These are phyloP conservation scores for Ectropis crepuscularia DNA, from an alignment of 2,888 invertebrate genomes.

Conservation along the genomic window DNA sequence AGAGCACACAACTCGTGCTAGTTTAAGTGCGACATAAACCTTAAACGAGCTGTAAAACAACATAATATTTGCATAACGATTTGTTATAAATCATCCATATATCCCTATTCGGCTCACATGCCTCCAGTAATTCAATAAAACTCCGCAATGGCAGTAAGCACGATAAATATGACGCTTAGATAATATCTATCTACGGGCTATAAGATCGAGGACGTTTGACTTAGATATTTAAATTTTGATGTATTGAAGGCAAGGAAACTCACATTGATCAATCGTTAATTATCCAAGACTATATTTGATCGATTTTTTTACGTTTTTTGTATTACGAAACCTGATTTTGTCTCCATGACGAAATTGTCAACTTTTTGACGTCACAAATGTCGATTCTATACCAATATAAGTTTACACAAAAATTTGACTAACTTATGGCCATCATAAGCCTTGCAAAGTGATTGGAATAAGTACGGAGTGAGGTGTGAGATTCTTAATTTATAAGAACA, in stretches of 20 bases:
- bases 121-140: constrained; percentile 42
- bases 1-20: constrained; percentile 14
- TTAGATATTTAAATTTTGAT: constrained; percentile 19
- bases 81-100: constrained; percentile 44
- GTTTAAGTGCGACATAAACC: constrained; percentile 33
- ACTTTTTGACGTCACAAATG: no score
- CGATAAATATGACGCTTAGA: constrained; percentile 26
- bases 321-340: no score
- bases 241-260: constrained; percentile 10
- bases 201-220: constrained; percentile 18
- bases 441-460: no score
- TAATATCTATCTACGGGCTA: constrained; percentile 9
- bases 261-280: not conserved
- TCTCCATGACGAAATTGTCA: no score
- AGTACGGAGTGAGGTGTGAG: no score
- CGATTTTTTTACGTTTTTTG: no score
- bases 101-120: constrained; percentile 31
- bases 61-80: constrained; percentile 53
- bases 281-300: not conserved
- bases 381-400: no score
- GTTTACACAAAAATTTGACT: no score
- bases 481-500: no score
- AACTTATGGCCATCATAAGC: no score
- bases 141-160: constrained; percentile 21
- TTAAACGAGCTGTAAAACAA: constrained; percentile 55